These are phyloP conservation scores for Drosophila longiperda DNA, from an alignment of 2,888 invertebrate species.

Conservation along the genomic window DNA sequence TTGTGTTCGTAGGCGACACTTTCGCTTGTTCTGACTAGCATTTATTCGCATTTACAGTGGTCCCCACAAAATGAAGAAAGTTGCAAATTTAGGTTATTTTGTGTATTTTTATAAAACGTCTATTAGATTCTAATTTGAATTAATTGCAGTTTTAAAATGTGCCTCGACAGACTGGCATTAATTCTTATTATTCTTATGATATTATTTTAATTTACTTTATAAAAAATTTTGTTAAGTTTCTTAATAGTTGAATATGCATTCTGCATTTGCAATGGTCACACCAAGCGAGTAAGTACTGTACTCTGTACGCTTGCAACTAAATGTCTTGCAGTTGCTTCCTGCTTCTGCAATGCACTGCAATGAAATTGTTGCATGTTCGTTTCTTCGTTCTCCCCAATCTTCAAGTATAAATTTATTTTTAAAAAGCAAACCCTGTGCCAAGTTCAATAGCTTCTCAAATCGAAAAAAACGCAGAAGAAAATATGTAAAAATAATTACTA, in stretches of 20 bases:
- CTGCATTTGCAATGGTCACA: not conserved
- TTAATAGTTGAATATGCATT: not conserved
- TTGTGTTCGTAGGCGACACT: conserved; percentile 65
- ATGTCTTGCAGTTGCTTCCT: conserved; percentile 54
- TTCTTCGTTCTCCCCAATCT: conserved; percentile 14
- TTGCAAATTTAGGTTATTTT: not conserved
- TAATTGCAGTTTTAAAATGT: not conserved
- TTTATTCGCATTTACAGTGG: conserved; percentile 24
- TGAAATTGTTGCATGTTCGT: conserved; percentile 49
- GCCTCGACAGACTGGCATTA: not conserved
- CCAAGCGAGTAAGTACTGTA: not conserved
- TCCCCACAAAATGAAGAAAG: not conserved
- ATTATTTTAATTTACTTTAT: not conserved
- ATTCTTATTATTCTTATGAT: not conserved
- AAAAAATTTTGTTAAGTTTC: not conserved
- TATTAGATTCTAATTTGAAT: not conserved
- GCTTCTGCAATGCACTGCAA: conserved; percentile 43
- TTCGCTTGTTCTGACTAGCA: conserved; percentile 45
- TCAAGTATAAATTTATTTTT: conserved; percentile 59
- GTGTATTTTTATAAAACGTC: not conserved
- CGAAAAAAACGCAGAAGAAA: conserved; percentile 10
- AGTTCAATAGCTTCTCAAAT: conserved; percentile 76
- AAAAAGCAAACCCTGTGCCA: conserved; percentile 74
- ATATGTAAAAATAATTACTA: conserved; percentile 67
- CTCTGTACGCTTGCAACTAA: not conserved